Evolutionary conservation across 1,140 invertebrate genomes (phyloP).

Genomic region (Drosophila funebris): DNA sequence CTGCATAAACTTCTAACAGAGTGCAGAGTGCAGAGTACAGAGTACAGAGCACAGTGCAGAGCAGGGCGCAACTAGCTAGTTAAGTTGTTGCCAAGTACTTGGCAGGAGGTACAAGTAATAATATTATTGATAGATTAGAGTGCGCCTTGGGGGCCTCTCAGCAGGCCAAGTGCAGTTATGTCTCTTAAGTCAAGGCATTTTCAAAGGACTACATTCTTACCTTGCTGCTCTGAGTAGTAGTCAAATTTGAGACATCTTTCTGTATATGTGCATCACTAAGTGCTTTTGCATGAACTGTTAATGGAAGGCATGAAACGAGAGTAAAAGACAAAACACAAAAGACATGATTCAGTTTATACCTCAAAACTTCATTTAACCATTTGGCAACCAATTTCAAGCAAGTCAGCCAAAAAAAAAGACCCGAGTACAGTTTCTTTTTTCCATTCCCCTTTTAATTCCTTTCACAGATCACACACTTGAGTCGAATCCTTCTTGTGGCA

Average conservation of each 20-base stretch:
- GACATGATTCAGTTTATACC: neutral
- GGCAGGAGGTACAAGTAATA: constrained; percentile 54
- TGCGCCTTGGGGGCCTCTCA: constrained; percentile 9
- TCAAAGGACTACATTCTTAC: neutral
- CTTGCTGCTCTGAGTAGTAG: neutral
- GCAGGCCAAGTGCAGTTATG: constrained; percentile 8
- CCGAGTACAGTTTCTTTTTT: constrained; percentile 8
- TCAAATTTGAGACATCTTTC: neutral
- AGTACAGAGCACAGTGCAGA: no score
- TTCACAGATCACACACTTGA: constrained; percentile 13
- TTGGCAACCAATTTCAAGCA: constrained; percentile 10
- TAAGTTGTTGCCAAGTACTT: constrained; percentile 23
- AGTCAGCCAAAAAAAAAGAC: neutral
- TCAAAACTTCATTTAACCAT: constrained; percentile 28
- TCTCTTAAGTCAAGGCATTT: neutral
- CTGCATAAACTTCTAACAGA: constrained; percentile 23
- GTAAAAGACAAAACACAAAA: neutral
- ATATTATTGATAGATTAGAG: constrained; percentile 80
- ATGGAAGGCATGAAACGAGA: neutral
- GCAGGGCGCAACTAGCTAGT: constrained; percentile 43
- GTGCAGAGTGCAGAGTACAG: constrained; percentile 30
- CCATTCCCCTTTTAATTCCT: constrained; percentile 5
- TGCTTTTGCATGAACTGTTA: constrained; percentile 1
- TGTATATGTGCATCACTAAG: neutral
- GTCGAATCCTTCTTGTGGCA: constrained; percentile 8